A percentile compares a stretch with the other conserved stretches of the same genome.
Conservation (phyloP, 2,888 invertebrate species). For the Penaeus monodon region DNA sequence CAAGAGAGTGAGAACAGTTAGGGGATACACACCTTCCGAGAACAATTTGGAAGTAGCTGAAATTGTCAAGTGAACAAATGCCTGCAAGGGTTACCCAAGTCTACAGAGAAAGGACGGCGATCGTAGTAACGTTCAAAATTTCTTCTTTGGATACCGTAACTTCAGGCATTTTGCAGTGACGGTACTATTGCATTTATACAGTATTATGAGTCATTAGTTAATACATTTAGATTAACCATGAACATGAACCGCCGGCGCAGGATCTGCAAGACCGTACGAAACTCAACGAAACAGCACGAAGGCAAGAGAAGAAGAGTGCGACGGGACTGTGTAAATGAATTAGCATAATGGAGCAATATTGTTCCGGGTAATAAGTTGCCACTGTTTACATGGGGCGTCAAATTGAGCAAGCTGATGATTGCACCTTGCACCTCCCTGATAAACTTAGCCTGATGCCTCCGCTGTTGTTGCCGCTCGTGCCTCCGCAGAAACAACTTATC, state of each 20-base stretch:
- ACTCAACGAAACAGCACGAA: constrained; percentile 36
- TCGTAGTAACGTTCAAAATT: background rate
- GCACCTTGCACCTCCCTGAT: constrained; percentile 52
- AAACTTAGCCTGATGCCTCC: background rate
- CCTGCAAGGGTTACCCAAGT: constrained; percentile 3
- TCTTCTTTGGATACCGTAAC: no score
- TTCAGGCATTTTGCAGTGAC: no score
- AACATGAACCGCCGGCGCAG: background rate
- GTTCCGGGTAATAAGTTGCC: constrained; percentile 61
- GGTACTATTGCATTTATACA: no score
- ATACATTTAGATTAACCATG: no score
- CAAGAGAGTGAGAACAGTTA: background rate
- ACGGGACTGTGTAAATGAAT: constrained; percentile 59
- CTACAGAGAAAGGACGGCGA: background rate
- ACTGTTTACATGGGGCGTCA: constrained; percentile 59
- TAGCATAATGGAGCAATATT: constrained; percentile 64
- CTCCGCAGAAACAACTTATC: background rate
- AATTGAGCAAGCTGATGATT: constrained; percentile 61
- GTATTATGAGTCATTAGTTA: no score
- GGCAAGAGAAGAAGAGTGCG: constrained; percentile 22
- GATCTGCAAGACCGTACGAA: constrained; percentile 12
- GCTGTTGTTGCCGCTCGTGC: background rate
- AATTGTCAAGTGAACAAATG: constrained; percentile 57
- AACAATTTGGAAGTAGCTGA: constrained; percentile 41
- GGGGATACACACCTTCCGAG: constrained; percentile 19